These are phyloP conservation scores for Andrena camellia DNA, from an alignment of 2,888 invertebrate species.

Conservation along the genomic window DNA sequence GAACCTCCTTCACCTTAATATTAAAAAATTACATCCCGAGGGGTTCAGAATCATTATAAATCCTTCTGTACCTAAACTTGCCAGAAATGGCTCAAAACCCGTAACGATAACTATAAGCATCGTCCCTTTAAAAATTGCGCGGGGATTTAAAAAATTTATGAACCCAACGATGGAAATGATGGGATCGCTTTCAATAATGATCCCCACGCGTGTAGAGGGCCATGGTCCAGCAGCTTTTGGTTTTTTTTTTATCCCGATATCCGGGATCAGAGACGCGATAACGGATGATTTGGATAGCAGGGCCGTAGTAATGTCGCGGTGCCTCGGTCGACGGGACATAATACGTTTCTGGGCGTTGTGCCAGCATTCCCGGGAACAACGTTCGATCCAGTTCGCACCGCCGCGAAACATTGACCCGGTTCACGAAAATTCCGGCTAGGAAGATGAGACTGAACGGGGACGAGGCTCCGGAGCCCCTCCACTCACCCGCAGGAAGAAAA, in stretches of 20 bases:
- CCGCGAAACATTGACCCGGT: constrained; percentile 72
- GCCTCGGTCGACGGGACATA: constrained; percentile 51
- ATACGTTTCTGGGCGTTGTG: constrained; percentile 70
- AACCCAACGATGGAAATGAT: background rate
- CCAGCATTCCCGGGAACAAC: constrained; percentile 68
- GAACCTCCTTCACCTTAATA: too few relatives aligned
- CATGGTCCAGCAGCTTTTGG: background rate
- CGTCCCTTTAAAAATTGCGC: too few relatives aligned
- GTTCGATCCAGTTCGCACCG: constrained; percentile 71
- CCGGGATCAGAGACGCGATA: constrained; percentile 4
- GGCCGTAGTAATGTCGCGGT: constrained; percentile 43
- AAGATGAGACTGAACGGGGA: constrained; percentile 50
- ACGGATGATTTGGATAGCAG: constrained; percentile 34
- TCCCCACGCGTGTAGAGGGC: background rate
- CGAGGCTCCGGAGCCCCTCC: background rate
- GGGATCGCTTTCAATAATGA: background rate
- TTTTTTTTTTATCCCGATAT: background rate
- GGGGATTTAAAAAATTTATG: too few relatives aligned
- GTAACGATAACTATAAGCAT: too few relatives aligned
- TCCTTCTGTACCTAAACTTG: too few relatives aligned
- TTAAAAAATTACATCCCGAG: too few relatives aligned
- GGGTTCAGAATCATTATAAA: too few relatives aligned
- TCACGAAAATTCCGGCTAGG: constrained; percentile 63
- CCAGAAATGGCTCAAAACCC: too few relatives aligned
- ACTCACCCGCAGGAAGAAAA: constrained; percentile 27